These are phyloP conservation scores for Acipenser ruthenus DNA, from an alignment of 2,797 vertebrate species.

Conservation along the genomic window DNA sequence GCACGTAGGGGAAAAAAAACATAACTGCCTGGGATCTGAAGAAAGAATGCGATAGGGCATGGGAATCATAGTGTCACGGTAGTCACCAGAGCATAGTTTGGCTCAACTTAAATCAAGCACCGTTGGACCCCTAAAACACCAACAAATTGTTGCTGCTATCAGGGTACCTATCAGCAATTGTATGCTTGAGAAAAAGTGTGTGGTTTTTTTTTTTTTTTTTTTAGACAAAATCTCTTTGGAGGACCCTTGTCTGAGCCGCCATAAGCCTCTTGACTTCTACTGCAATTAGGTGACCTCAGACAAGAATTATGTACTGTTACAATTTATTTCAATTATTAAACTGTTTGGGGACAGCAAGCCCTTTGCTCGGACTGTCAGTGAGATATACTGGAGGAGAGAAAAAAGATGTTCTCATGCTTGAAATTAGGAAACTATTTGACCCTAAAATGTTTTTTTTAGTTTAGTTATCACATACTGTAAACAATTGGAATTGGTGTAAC, in stretches of 20 bases:
- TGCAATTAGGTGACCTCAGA: conserved; percentile 62
- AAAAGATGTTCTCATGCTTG: conserved; percentile 45
- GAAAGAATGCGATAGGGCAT: conserved; percentile 88
- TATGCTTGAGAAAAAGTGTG: conserved; percentile 57
- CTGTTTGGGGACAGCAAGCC: conserved; percentile 62
- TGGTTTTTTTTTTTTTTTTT: conserved; percentile 54
- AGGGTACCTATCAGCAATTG: conserved; percentile 61
- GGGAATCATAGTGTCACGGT: conserved; percentile 82
- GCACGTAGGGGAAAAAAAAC: conserved; percentile 61
- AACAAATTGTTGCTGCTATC: conserved; percentile 51
- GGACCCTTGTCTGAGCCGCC: conserved; percentile 44
- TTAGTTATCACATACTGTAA: no score
- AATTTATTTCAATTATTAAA: conserved; percentile 83
- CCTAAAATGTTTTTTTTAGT: no score
- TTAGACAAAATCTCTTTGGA: conserved; percentile 67
- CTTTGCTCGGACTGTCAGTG: conserved; percentile 43
- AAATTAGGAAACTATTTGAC: conserved; percentile 22
- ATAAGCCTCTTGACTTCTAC: conserved; percentile 57
- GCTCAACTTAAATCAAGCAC: conserved; percentile 75
- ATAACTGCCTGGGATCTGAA: conserved; percentile 71
- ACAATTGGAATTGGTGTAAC: no score
- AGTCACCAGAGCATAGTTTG: conserved; percentile 81
- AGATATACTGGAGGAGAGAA: conserved; percentile 32
- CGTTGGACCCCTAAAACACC: conserved; percentile 47
- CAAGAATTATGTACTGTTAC: conserved; percentile 64